Evolutionary conservation across 2,888 invertebrate genomes (phyloP).

Genomic region (Cantharis lateralis): DNA sequence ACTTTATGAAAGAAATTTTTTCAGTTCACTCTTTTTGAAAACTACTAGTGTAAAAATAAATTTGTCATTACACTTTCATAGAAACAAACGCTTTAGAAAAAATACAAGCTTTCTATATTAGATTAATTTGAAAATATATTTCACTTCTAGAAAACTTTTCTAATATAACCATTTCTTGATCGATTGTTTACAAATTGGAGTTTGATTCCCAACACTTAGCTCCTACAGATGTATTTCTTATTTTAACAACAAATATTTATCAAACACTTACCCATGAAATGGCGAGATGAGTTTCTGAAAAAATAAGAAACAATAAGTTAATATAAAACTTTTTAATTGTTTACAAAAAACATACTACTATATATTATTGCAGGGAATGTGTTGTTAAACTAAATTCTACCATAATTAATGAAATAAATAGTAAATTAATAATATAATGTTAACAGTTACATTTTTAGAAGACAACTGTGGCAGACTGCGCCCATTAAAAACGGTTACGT

Average conservation of each 20-base stretch:
- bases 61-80: background rate
- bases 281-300: background rate
- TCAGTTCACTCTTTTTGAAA: background rate
- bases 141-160: background rate
- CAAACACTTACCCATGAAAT: background rate
- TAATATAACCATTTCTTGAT: constrained; percentile 7
- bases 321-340: background rate
- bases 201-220: background rate
- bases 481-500: too few species aligned
- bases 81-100: background rate
- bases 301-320: background rate
- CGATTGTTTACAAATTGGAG: constrained; percentile 10
- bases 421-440: too few species aligned
- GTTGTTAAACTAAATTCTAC: too few species aligned
- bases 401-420: too few species aligned
- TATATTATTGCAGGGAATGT: too few species aligned
- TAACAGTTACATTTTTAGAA: too few species aligned
- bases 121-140: background rate
- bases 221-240: background rate
- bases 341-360: background rate
- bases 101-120: background rate
- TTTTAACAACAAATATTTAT: background rate
- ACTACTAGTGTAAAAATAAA: background rate
- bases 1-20: background rate
- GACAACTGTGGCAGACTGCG: too few species aligned